A percentile compares a stretch with the other conserved stretches of the same genome.
These are phyloP conservation scores for Drosophila sordidula DNA, from an alignment of 2,888 invertebrate genomes.

Conservation along the genomic window DNA sequence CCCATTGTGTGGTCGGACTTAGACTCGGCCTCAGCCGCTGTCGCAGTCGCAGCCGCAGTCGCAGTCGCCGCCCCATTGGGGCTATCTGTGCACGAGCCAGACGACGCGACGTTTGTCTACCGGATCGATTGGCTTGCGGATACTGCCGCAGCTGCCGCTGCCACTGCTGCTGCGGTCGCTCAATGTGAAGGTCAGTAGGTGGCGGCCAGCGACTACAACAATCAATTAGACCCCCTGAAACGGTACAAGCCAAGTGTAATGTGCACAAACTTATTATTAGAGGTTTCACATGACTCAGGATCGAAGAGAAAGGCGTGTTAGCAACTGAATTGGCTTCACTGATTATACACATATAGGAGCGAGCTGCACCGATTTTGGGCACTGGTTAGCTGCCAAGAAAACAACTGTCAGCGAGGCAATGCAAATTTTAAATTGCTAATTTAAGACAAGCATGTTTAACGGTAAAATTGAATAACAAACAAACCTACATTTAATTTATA, in stretches of 20 bases:
- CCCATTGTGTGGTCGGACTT: constrained; percentile 79
- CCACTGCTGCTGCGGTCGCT: constrained; percentile 50
- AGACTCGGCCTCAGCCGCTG: constrained; percentile 18
- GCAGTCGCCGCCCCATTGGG: background rate
- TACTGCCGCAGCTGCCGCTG: constrained; percentile 44
- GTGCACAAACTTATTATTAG: constrained; percentile 47
- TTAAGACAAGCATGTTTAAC: constrained; percentile 14
- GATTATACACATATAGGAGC: constrained; percentile 23
- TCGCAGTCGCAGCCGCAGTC: background rate
- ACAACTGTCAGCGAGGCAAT: constrained; percentile 21
- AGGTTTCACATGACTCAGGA: constrained; percentile 57
- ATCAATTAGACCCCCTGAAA: constrained; percentile 78
- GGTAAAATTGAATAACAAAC: constrained; percentile 16
- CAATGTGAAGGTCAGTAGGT: constrained; percentile 81
- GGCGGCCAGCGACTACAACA: constrained; percentile 76
- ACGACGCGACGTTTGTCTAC: constrained; percentile 73
- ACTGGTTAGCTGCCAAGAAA: constrained; percentile 16
- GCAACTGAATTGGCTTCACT: constrained; percentile 26
- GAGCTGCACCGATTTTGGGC: constrained; percentile 26
- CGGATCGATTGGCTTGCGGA: constrained; percentile 74
- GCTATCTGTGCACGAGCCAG: constrained; percentile 63
- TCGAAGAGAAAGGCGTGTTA: constrained; percentile 52
- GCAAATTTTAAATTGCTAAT: constrained; percentile 19
- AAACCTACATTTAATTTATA: constrained; percentile 7
- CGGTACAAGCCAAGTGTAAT: constrained; percentile 74